A percentile compares a stretch with the other conserved stretches of the same genome.
phyloP scores from a whole-genome alignment of 1,140 invertebrate species.

The Charaxes varanes region DNA sequence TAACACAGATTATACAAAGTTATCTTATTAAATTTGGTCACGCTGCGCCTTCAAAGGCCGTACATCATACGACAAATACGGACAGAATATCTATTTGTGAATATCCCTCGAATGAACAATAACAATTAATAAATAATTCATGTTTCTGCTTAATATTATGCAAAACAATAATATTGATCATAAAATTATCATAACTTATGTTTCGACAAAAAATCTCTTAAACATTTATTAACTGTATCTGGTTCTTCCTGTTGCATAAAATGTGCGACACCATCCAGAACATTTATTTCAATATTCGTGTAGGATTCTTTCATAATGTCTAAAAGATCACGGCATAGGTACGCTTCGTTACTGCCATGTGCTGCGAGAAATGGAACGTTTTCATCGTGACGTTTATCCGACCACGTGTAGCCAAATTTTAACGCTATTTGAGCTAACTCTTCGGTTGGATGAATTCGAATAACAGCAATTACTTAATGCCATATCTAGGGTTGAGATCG shows the following conservation, averaged over 20 bases:
- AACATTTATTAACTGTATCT: slow-evolving; percentile 74
- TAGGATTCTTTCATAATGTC: slow-evolving; percentile 67
- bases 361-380: slow-evolving; percentile 33
- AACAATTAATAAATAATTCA: no score
- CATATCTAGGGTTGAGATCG: no score
- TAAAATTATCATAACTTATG: slow-evolving; percentile 36
- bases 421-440: no score
- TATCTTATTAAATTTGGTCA: no score
- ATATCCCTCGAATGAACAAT: no score
- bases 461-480: no score
- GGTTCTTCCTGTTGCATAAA: slow-evolving; percentile 80
- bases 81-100: no score
- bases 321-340: slow-evolving; percentile 65
- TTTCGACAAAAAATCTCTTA: slow-evolving; percentile 75
- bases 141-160: no score
- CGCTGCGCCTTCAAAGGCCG: no score
- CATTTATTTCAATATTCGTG: slow-evolving; percentile 63
- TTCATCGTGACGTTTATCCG: slow-evolving; percentile 20
- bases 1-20: no score
- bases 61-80: no score
- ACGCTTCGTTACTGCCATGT: slow-evolving; percentile 75
- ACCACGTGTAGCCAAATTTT: slow-evolving; percentile 25
- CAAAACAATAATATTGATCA: background rate
- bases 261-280: slow-evolving; percentile 74
- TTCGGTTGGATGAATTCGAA: no score